phyloP scores from a whole-genome alignment of 2,888 invertebrate species.

The Luperina nickerlii region DNA sequence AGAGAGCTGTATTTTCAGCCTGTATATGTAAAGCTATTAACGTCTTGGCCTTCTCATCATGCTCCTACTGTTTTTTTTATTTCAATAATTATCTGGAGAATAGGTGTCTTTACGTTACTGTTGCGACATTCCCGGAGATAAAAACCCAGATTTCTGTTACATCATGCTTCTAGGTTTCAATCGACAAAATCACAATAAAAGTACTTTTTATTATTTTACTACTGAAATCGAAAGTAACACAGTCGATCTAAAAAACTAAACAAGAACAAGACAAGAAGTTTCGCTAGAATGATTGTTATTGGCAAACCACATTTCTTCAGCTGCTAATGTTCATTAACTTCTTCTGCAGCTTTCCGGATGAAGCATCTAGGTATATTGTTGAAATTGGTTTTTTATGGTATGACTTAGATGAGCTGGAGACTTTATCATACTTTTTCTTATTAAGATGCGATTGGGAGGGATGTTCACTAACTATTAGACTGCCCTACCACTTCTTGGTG shows the following conservation, averaged over 20 bases:
- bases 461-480: no score
- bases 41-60: not conserved
- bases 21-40: not conserved
- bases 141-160: conserved; percentile 18
- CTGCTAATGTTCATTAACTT: conserved; percentile 27
- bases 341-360: conserved; percentile 62
- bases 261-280: conserved; percentile 24
- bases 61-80: not conserved
- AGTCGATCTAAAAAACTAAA: conserved; percentile 12
- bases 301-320: conserved; percentile 34
- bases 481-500: not conserved
- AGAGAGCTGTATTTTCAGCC: not conserved
- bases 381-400: conserved; percentile 23
- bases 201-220: not conserved
- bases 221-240: conserved; percentile 28
- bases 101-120: no score
- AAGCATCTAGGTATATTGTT: conserved; percentile 43
- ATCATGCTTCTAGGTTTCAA: not conserved
- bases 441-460: not conserved
- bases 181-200: not conserved
- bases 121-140: not conserved
- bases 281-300: conserved; percentile 18
- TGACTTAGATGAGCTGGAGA: conserved; percentile 5
- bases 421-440: not conserved
- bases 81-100: no score